Conservation (phyloP, 2,888 invertebrate genomes). For the Melieria omissa region DNA sequence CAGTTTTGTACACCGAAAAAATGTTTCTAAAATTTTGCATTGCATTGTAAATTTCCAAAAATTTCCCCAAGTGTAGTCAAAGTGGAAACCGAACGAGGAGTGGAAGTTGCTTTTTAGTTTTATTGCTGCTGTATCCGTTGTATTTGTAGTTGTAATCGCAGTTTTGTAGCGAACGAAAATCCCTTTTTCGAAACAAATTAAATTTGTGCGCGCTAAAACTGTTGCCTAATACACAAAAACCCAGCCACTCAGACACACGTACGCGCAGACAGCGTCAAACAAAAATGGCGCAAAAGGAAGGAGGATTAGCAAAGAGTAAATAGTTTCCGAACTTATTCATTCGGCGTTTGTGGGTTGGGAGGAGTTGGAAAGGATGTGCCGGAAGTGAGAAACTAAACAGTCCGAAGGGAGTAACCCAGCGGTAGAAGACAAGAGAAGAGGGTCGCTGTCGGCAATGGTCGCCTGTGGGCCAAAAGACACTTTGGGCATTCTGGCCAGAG, state of each 20-base stretch:
- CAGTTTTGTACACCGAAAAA: no score
- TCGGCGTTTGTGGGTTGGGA: no score
- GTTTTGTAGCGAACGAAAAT: not conserved
- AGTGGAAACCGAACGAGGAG: no score
- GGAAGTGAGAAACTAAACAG: not conserved
- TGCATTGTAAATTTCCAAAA: no score
- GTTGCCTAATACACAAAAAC: slow-evolving; percentile 16
- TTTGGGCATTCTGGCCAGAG: not conserved
- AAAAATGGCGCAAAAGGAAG: slow-evolving; percentile 18
- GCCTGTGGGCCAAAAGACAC: not conserved
- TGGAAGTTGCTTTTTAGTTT: no score
- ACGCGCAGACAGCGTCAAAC: slow-evolving; percentile 17
- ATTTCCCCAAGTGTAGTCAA: no score
- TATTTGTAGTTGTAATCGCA: no score
- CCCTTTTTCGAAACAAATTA: slow-evolving; percentile 43
- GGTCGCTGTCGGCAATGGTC: no score
- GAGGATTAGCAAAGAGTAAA: slow-evolving; percentile 20
- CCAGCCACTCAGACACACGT: slow-evolving; percentile 17
- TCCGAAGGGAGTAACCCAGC: not conserved
- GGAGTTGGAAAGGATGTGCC: no score
- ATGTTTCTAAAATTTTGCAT: no score
- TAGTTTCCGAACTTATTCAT: slow-evolving; percentile 18
- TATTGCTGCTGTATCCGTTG: no score
- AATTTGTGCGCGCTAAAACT: slow-evolving; percentile 38
- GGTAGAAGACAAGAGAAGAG: not conserved